Evolutionary conservation across 2,113 vertebrate species (phyloP).

Genomic region (Corydoras sp.): DNA sequence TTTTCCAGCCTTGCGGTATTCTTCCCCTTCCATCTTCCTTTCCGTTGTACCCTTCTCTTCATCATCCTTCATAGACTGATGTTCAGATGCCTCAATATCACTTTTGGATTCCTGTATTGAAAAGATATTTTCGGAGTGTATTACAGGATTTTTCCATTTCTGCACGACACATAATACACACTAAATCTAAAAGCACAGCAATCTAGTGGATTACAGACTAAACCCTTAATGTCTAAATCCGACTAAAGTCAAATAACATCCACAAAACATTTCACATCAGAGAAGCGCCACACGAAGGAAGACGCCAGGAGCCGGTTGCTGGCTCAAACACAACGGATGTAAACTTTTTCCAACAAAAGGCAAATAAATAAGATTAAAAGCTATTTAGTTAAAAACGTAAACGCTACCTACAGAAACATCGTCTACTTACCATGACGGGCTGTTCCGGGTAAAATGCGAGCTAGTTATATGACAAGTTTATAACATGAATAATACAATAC

Average conservation of each 20-base stretch:
- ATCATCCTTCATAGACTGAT: slow-evolving; percentile 26
- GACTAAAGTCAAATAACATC: background rate
- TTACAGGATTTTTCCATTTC: background rate
- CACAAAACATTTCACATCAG: background rate
- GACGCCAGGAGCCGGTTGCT: too few species aligned
- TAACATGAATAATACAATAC: too few species aligned
- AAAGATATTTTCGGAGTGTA: background rate
- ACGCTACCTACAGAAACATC: background rate
- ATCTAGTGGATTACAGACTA: background rate
- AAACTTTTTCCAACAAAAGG: too few species aligned
- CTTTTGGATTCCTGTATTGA: slow-evolving; percentile 31
- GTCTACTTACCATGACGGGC: slow-evolving; percentile 21
- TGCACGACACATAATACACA: background rate
- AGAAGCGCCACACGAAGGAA: background rate
- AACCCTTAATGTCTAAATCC: background rate
- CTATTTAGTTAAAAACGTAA: background rate
- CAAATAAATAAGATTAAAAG: too few species aligned
- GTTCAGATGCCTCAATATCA: slow-evolving; percentile 1
- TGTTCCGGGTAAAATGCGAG: background rate
- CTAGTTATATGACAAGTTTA: too few species aligned
- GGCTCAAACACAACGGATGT: too few species aligned
- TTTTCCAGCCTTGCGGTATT: slow-evolving; percentile 54
- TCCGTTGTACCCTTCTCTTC: slow-evolving; percentile 43
- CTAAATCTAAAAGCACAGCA: background rate
- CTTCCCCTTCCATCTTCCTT: slow-evolving; percentile 57